These are phyloP conservation scores for Typhlomys cinereus DNA, from an alignment of 2,113 vertebrate species.

Conservation along the genomic window DNA sequence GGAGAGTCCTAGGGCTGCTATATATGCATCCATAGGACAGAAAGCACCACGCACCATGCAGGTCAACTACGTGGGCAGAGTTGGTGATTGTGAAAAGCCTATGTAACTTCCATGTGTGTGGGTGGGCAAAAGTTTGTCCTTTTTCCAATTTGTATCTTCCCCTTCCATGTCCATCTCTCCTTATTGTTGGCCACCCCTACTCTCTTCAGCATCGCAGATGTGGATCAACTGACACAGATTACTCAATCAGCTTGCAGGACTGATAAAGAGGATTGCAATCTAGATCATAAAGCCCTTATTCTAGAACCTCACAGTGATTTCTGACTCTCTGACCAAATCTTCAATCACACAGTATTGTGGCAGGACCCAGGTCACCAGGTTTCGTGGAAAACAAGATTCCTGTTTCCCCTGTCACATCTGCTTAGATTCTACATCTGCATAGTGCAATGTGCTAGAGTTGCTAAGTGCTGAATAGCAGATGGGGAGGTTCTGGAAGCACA, in stretches of 20 bases:
- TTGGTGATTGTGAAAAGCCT: neutral
- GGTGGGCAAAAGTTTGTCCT: neutral
- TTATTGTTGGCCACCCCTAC: neutral
- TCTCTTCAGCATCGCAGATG: neutral
- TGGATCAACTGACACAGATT: neutral
- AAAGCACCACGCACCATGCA: neutral
- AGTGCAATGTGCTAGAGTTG: neutral
- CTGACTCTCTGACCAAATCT: neutral
- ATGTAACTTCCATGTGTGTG: neutral
- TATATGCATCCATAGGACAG: accelerated
- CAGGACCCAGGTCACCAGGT: neutral
- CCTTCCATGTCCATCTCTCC: neutral
- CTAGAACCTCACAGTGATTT: neutral
- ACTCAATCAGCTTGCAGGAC: neutral
- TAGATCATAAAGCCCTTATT: neutral
- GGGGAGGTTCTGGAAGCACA: neutral
- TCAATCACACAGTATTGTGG: neutral
- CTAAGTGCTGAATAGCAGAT: neutral
- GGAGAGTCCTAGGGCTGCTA: neutral
- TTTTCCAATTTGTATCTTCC: neutral
- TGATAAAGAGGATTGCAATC: neutral
- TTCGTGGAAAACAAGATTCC: neutral
- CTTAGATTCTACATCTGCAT: neutral
- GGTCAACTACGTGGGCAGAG: neutral
- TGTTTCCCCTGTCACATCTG: neutral